Evolutionary conservation across 2,113 vertebrate genomes (phyloP).

Genomic region (Vulpes vulpes): DNA sequence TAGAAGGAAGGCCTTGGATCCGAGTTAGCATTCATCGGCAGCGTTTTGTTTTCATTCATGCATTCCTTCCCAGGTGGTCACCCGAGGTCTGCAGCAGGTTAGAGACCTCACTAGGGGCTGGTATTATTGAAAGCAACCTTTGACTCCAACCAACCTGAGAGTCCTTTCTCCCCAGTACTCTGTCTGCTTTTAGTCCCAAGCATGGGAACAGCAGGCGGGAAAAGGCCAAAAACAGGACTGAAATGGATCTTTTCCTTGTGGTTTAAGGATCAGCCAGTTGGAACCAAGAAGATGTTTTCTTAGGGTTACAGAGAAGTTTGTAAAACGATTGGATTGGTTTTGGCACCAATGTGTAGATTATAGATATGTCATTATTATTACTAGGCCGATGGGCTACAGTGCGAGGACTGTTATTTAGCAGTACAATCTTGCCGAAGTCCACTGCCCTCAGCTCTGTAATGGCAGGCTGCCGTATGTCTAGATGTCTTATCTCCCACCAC

Average conservation of each 20-base stretch:
- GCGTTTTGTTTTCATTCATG: slow-evolving; percentile 56
- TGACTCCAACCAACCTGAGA: slow-evolving; percentile 49
- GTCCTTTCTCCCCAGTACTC: slow-evolving; percentile 72
- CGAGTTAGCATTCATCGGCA: slow-evolving; percentile 13
- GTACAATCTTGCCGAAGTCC: slow-evolving; percentile 73
- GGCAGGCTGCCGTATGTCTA: slow-evolving; percentile 60
- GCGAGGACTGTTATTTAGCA: slow-evolving; percentile 76
- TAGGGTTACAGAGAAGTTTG: slow-evolving; percentile 85
- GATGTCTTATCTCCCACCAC: slow-evolving; percentile 54
- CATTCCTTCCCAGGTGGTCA: slow-evolving; percentile 7
- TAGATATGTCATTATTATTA: slow-evolving; percentile 80
- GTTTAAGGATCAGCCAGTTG: slow-evolving; percentile 86
- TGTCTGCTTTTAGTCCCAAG: slow-evolving; percentile 76
- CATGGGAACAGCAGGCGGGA: slow-evolving; percentile 80
- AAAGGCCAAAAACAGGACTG: slow-evolving; percentile 76
- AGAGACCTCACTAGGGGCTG: background rate
- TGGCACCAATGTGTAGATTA: slow-evolving; percentile 79
- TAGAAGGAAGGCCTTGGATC: background rate
- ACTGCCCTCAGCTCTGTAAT: background rate
- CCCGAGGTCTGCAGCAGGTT: background rate
- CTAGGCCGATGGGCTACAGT: slow-evolving; percentile 53
- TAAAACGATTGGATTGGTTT: slow-evolving; percentile 87
- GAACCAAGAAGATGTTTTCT: slow-evolving; percentile 85
- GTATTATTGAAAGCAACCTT: slow-evolving; percentile 34
- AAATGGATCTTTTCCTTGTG: slow-evolving; percentile 86